These are phyloP conservation scores for Coturnix japonica DNA, from an alignment of 2,113 vertebrate genomes.

Conservation along the genomic window DNA sequence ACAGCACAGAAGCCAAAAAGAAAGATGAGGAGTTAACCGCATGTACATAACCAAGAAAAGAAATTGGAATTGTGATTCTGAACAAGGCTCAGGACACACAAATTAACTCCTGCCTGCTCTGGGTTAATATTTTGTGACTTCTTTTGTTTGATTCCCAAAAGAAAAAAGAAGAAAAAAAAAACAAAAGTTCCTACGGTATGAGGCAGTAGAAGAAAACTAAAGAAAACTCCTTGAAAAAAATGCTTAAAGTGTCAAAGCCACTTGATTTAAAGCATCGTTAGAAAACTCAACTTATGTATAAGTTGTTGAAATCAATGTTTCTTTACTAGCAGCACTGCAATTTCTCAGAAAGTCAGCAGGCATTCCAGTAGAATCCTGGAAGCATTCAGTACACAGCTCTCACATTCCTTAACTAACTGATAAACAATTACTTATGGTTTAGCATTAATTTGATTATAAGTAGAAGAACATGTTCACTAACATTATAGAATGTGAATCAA, in stretches of 20 bases:
- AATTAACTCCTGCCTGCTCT: not conserved
- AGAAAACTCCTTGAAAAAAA: not conserved
- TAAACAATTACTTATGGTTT: not conserved
- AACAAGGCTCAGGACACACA: not conserved
- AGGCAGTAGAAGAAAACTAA: not conserved
- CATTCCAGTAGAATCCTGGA: not conserved
- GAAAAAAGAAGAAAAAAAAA: not conserved
- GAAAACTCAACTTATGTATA: fast-evolving
- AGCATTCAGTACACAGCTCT: not conserved
- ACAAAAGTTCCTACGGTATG: not conserved
- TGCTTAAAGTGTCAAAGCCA: not conserved
- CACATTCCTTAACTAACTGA: not conserved
- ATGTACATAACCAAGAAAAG: not conserved
- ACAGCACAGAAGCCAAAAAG: not conserved
- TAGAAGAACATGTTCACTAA: not conserved
- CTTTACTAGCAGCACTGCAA: not conserved
- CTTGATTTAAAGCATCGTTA: not conserved
- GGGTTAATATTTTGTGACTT: not conserved
- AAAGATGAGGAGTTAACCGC: not conserved
- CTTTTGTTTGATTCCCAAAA: not conserved
- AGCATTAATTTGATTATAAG: not conserved
- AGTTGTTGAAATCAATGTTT: not conserved
- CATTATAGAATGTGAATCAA: not conserved
- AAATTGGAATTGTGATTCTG: not conserved
- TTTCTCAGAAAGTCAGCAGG: not conserved